phyloP scores from a whole-genome alignment of 2,797 vertebrate species.

The Leptatherina wallacei region DNA sequence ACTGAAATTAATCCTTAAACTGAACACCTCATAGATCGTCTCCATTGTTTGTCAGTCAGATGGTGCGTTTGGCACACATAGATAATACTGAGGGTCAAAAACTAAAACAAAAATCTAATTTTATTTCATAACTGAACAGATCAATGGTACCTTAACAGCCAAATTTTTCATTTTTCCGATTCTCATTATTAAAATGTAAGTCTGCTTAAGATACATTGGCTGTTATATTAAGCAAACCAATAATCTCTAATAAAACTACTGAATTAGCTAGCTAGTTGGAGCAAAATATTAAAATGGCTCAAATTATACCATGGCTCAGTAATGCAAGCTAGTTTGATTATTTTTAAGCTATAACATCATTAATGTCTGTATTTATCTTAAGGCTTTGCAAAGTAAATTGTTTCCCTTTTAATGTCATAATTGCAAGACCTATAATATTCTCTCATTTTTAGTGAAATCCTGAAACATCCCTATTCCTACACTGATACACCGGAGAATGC shows the following conservation, averaged over 20 bases:
- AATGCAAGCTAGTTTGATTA: conserved; percentile 1
- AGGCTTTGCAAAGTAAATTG: background rate
- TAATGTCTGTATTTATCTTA: background rate
- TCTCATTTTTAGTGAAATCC: background rate
- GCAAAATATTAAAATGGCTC: background rate
- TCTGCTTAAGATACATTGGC: background rate
- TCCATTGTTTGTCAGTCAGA: background rate
- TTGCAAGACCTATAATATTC: background rate
- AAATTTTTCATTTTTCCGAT: background rate
- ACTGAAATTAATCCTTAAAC: background rate
- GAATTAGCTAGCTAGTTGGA: background rate
- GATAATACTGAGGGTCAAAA: background rate
- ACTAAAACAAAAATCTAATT: background rate
- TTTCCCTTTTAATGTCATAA: conserved; percentile 1
- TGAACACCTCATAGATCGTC: background rate
- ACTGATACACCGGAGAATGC: background rate
- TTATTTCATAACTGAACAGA: background rate
- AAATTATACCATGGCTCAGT: background rate
- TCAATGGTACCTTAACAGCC: background rate
- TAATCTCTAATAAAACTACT: background rate
- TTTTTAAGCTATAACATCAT: background rate
- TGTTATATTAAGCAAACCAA: background rate
- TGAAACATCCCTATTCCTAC: background rate
- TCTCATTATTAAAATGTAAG: background rate
- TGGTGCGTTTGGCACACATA: background rate